Evolutionary conservation across 2,797 vertebrate genomes (phyloP), one percentile per base, ranked within the genome.

Genomic region (Megaceryle alcyon): DNA sequence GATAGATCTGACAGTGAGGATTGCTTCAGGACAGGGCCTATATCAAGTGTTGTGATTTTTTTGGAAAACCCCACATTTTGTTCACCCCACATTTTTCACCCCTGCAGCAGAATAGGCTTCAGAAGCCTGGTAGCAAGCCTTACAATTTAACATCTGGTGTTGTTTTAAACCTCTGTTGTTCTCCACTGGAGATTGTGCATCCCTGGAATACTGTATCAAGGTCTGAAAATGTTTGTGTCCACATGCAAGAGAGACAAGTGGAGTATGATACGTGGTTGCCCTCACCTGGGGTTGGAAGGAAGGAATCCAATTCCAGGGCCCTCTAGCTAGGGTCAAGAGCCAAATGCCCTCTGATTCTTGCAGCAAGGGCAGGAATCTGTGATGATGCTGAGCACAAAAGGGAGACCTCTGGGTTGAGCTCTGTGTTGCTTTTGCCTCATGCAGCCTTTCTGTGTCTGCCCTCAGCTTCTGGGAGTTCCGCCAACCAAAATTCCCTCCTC

Each of bases 401-500:
- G 25, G 49, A 94, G 49, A 83, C 33, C 61, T 82, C 61, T 35
- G 49, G 54, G 68, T 78, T 0, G 0, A 72, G 46, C 54, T 82
- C 56, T 28, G 18, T 0, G 1, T 33, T 43, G 56, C 81, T 73
- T 77, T 96, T 88, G 92, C 81, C 86, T 95, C 12, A 5, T 35
- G 51, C 75, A 87, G 88, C 85, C 86, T 92, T 92, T 91, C 84
- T 46, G 49, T 91, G 66, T 54, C 65, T 90, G 78, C 48, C 57
- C 53, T 93, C 53, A 8, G 49, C 68, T 64, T 68, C 89, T 85
- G 86, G 94, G 95, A 80, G 33, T 88, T 70, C 53, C 54, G 94
- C 94, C 92, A 94, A 82, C 12, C n/a, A 79, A 89, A 91, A 85
- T 82, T 94, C 82, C 48, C 57, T 2, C 7, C 65, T 96, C 56